Percentiles rank a stretch among this genome's conserved stretches.
Conservation (phyloP, 2,113 vertebrate genomes). For the Cygnus atratus region DNA sequence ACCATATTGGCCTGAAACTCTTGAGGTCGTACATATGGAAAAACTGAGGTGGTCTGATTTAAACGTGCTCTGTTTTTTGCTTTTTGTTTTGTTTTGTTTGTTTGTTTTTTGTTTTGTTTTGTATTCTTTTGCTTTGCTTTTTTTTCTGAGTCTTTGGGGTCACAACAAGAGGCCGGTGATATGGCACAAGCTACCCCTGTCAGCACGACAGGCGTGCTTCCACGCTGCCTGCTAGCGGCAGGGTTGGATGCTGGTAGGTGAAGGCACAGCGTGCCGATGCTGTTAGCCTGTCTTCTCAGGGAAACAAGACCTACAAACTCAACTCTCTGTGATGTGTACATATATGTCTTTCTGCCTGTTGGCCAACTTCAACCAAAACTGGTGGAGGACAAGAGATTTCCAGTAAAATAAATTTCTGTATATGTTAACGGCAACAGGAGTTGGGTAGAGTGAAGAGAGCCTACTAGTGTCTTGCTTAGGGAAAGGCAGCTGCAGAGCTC, state of each 20-base stretch:
- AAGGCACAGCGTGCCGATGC: background rate
- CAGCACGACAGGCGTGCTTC: background rate
- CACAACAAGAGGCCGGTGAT: background rate
- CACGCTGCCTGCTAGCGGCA: accelerated
- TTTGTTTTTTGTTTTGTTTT: background rate
- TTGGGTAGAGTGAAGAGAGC: background rate
- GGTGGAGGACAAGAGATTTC: background rate
- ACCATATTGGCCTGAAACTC: background rate
- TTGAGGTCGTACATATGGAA: background rate
- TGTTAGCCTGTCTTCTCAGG: background rate
- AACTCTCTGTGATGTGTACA: background rate
- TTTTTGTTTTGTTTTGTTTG: background rate
- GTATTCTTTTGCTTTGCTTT: background rate
- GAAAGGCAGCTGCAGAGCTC: background rate
- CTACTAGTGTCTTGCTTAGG: background rate
- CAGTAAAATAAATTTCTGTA: background rate
- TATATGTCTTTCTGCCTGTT: background rate
- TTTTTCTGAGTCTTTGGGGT: background rate
- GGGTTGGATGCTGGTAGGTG: background rate
- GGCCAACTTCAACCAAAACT: background rate
- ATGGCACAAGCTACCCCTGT: no score
- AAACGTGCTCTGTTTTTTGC: background rate
- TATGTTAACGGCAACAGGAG: background rate
- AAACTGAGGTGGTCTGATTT: background rate
- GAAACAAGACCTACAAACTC: background rate